Conservation (phyloP, 2,113 vertebrate genomes). For the Bolborhynchus lineola region DNA sequence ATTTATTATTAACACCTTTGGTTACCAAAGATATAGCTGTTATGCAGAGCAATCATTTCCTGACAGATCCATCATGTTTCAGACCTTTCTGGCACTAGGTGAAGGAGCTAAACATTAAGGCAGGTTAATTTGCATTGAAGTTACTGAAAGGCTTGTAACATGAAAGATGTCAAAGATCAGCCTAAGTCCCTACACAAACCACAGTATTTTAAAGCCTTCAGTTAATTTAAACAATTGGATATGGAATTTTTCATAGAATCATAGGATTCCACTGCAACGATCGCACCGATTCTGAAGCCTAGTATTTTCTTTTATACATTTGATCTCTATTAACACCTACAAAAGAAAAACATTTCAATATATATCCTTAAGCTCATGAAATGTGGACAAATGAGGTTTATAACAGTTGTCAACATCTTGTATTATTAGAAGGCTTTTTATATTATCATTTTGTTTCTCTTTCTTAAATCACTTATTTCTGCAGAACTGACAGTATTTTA, state of each 20-base stretch:
- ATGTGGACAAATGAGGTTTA: neutral
- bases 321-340: neutral
- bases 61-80: conserved; percentile 67
- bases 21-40: conserved; percentile 53
- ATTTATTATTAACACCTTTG: conserved; percentile 54
- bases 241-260: neutral
- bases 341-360: neutral
- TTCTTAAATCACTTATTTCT: neutral
- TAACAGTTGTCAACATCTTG: neutral
- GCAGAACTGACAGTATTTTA: neutral
- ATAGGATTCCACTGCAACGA: neutral
- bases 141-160: conserved; percentile 65
- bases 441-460: neutral
- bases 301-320: neutral
- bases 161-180: neutral
- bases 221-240: neutral
- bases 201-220: neutral
- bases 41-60: conserved; percentile 59
- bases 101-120: conserved; percentile 11
- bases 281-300: neutral
- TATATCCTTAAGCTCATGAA: neutral
- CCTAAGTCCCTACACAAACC: neutral
- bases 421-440: neutral
- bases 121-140: conserved; percentile 70
- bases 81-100: conserved; percentile 37